Evolutionary conservation across 2,113 vertebrate genomes (phyloP), one percentile per base, ranked within the genome.

Genomic region (Embiotoca jacksoni): DNA sequence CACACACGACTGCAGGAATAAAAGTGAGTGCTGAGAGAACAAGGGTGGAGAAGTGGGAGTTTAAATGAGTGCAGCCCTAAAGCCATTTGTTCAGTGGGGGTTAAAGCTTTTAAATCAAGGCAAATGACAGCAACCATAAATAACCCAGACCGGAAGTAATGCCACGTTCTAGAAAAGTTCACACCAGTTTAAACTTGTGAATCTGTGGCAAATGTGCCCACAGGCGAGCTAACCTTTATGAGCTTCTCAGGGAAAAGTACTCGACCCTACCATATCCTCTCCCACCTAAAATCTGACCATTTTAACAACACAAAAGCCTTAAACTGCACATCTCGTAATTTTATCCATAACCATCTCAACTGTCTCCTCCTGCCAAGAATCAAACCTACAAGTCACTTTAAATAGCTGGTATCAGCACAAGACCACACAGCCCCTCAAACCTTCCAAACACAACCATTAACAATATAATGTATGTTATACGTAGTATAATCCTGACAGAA

Each of bases 31-130:
- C 61, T 16, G 57, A 50, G 50, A 67, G 36, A 64, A 36, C 33
- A 6, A 30, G 1, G 16, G 32, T 7, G 11, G 33, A 4, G 52
- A 52, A 41, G 54, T 55, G 9, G 10, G 13, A 57, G 41, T 13
- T 56, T 46, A 15, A 4, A 35, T 67, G 56, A 49, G 53, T 33
- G 53, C 8, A 55, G 10, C 55, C 39, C 36, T n/a, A 36, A 47
- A 68, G 39, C 63, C 68, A 60, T 76, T 81, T 87, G 72, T 75
- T 63, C 57, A 57, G n/a, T 35, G 46, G 16, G 31, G 33, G 57
- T 62, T 44, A 23, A 44, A 69, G 14, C 31, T 61, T 72, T 74
- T 62, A 57, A 75, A 52, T 55, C 15, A 77, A 68, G 50, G 49
- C 14, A 49, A 78, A 65, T 32, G 16, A 31, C 54, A 41, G 37